Conservation (phyloP, 2,113 vertebrate genomes). For the Melanotaenia duboulayi region DNA sequence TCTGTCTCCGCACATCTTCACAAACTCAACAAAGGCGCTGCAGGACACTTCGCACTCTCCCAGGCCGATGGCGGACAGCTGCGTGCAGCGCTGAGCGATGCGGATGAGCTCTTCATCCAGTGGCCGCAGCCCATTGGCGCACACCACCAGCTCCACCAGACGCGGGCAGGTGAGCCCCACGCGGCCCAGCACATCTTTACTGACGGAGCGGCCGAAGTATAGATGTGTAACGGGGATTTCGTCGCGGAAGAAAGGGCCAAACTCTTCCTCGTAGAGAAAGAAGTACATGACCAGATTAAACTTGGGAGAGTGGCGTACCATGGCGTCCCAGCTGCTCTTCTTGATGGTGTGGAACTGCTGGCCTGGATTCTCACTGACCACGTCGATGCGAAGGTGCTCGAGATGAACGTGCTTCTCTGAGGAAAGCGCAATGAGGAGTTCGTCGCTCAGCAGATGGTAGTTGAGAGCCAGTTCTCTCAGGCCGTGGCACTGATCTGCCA, state of each 20-base stretch:
- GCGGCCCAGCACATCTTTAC: constrained; percentile 96
- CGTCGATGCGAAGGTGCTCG: constrained; percentile 96
- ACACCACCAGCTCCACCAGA: constrained; percentile 94
- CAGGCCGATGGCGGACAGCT: constrained; percentile 92
- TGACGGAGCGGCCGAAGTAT: constrained; percentile 95
- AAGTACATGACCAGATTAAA: constrained; percentile 98
- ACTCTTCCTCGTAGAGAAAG: constrained; percentile 97
- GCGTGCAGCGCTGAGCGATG: constrained; percentile 93
- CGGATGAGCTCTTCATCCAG: constrained; percentile 96
- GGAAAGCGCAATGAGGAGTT: constrained; percentile 92
- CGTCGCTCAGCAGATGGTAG: constrained; percentile 93
- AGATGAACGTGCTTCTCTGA: constrained; percentile 95
- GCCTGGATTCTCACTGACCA: constrained; percentile 94
- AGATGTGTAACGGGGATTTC: constrained; percentile 94
- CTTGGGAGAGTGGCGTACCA: constrained; percentile 95
- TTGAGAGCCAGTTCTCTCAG: constrained; percentile 94
- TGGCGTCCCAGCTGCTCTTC: constrained; percentile 98
- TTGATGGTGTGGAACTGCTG: constrained; percentile 95
- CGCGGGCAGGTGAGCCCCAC: constrained; percentile 94
- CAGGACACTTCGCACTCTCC: constrained; percentile 98
- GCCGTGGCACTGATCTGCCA: constrained; percentile 95
- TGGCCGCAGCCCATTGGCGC: constrained; percentile 93
- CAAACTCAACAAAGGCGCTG: constrained; percentile 97
- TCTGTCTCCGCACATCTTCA: constrained; percentile 95
- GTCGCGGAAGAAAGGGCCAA: constrained; percentile 93